Base-by-base conservation (phyloP, 2,113 vertebrate species). In the Anoura caudifer region DNA sequence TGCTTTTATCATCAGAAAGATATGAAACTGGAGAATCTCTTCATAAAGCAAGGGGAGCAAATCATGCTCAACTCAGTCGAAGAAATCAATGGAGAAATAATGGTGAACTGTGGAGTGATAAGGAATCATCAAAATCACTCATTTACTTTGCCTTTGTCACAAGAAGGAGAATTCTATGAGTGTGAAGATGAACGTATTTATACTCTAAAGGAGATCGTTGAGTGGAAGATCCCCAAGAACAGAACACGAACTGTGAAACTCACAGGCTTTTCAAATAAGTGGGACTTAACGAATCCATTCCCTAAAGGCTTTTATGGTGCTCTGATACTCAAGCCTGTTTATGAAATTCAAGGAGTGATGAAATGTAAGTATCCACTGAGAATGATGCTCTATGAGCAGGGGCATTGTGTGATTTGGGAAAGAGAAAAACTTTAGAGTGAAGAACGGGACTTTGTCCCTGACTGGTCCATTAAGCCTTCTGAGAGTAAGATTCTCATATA, bases 151-250 rank as follows among this genome's bases (percentile, higher is more conserved):
- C 98, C 98, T 36, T 24, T 99, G 85, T 98, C 98, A 0, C 98
- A 98, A 98, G 92, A 98, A 97, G 99, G 99, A 91, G 95, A 98
- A 69, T 99, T 99, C 92, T 99, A 98, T 0, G 99, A 99, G 88
- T 99, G 98, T 73, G 98, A 99, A 93, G 99, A 99, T 95, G 98
- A 99, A 73, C 98, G 98, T 95, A 98, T 99, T 82, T 99, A 99
- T 91, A 99, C 99, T 6, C 95, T 99, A 31, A 98, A 98, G 95
- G 99, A 99, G 89, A 98, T 99, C 69, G 97, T 98, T 2, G 98
- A 99, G 81, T 99, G 99, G 99, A 99, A 99, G 98, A 99, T 99
- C 70, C 97, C 99, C 1, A 99, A 98, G 89, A 97, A 97, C 87
- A 98, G 99, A 95, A 98, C 94, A 5, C 94, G 99, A 45, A 98